phyloP scores from a whole-genome alignment of 1,140 invertebrate genomes.

The Drosophila arawakana region DNA sequence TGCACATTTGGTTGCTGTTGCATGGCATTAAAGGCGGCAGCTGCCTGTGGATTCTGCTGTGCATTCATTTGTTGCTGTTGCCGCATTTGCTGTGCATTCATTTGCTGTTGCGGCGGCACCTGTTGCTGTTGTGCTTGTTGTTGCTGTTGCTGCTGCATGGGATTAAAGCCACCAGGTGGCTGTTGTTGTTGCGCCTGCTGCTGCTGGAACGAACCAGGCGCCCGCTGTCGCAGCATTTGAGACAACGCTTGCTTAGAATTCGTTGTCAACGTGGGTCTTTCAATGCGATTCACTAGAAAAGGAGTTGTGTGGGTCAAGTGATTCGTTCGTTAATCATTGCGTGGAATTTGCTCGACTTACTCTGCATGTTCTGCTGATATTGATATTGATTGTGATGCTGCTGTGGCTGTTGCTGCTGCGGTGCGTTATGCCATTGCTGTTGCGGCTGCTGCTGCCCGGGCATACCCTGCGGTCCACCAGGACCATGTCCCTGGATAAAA shows the following conservation, averaged over 20 bases:
- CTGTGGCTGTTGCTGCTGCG: slow-evolving; percentile 74
- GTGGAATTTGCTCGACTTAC: slow-evolving; percentile 34
- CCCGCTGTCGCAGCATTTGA: slow-evolving; percentile 91
- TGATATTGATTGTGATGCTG: slow-evolving; percentile 72
- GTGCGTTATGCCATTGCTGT: slow-evolving; percentile 70
- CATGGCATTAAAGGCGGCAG: slow-evolving; percentile 85
- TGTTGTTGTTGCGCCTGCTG: slow-evolving; percentile 73
- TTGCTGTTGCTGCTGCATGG: slow-evolving; percentile 84
- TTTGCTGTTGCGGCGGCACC: slow-evolving; percentile 49
- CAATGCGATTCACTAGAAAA: slow-evolving; percentile 87
- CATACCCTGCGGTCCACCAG: slow-evolving; percentile 62
- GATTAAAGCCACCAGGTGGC: slow-evolving; percentile 84
- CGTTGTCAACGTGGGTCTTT: slow-evolving; percentile 87
- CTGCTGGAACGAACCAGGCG: slow-evolving; percentile 85
- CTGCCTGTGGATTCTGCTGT: slow-evolving; percentile 60
- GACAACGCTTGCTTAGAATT: slow-evolving; percentile 94
- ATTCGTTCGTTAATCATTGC: neutral
- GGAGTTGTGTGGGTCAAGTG: neutral
- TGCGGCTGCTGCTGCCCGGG: slow-evolving; percentile 58
- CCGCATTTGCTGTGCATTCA: slow-evolving; percentile 55
- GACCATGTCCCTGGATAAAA: slow-evolving; percentile 70
- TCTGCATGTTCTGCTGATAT: slow-evolving; percentile 74
- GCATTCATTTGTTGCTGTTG: slow-evolving; percentile 54
- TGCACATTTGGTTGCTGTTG: slow-evolving; percentile 77
- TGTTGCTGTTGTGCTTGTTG: slow-evolving; percentile 71